A percentile compares a stretch with the other conserved stretches of the same genome.
Evolutionary conservation across 2,797 vertebrate species (phyloP).

Genomic region (Sebastes ruberrimus): DNA sequence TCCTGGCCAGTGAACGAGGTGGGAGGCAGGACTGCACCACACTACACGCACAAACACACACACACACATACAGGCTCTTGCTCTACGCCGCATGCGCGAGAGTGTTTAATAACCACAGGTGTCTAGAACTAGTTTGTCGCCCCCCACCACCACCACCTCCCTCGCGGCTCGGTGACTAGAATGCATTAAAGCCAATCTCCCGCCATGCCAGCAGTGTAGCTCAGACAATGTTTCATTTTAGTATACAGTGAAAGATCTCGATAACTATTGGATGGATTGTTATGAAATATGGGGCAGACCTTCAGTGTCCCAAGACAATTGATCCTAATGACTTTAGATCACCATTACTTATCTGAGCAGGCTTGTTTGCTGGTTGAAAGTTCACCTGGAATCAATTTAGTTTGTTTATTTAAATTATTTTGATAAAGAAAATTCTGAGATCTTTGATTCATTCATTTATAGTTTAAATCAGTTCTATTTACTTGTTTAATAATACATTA

Average conservation of each 20-base stretch:
- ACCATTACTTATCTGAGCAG: not conserved
- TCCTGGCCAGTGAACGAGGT: too few species aligned
- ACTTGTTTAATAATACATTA: not conserved
- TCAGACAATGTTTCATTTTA: not conserved
- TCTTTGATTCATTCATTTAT: not conserved
- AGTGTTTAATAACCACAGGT: too few species aligned
- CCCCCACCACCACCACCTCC: too few species aligned
- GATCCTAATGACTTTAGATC: not conserved
- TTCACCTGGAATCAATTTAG: not conserved
- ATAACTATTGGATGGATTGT: not conserved
- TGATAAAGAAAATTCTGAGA: not conserved
- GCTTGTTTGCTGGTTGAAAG: not conserved
- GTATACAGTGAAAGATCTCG: not conserved
- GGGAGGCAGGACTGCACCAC: too few species aligned
- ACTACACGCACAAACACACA: too few species aligned
- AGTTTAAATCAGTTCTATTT: not conserved
- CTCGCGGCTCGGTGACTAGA: too few species aligned
- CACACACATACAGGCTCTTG: too few species aligned
- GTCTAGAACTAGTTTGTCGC: too few species aligned
- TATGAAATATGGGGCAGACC: not conserved
- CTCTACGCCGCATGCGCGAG: too few species aligned
- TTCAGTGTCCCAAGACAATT: not conserved
- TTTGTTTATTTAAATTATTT: not conserved
- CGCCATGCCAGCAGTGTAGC: too few species aligned
- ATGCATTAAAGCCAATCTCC: too few species aligned